Evolutionary conservation across 2,113 vertebrate genomes (phyloP), one percentile per base, ranked within the genome.

Genomic region (Mobula birostris): DNA sequence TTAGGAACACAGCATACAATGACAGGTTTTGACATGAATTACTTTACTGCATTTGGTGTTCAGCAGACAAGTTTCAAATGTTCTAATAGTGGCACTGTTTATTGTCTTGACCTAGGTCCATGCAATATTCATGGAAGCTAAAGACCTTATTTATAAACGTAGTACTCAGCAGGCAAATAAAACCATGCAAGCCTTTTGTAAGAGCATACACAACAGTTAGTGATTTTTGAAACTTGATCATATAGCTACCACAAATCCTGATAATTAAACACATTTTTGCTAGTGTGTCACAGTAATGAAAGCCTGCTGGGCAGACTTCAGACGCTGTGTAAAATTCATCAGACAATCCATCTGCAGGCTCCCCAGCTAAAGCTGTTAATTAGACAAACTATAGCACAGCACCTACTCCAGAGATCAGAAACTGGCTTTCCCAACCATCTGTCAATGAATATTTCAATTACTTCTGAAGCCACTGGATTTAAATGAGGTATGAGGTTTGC

Each of bases 221-320:
- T 93, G 90, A 74, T 24, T 72, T 93, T 93, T 70, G 66, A 36
- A 93, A 36, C 36, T 93, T 48, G 68, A 24, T 70, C 68, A 74
- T 21, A 36, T 68, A 72, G 66, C 90, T 40, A 72, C 90, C 24
- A 3, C 68, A 93, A 72, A 93, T 93, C 90, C 68, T 29, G 90
- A 93, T 93, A 93, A 93, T 93, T 93, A 93, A 93, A 93, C 90
- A 93, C 90, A 93, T 93, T 93, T 91, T 63, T 48, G 21, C 24
- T 36, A 27, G 90, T 72, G 90, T 32, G 66, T 72, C 90, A 74
- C 32, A 40, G 90, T 93, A 93, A 93, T 74, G 36, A 93, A 93
- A 93, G 19, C 90, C 90, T 72, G 36, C 72, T 74, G 90, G 90
- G 32, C 63, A 93, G 90, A 48, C 90, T 72, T 9, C 87, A 36